phyloP scores from a whole-genome alignment of 37 sponge, comb jelly and placozoan genomes.

The Aplysina aerophoba region DNA sequence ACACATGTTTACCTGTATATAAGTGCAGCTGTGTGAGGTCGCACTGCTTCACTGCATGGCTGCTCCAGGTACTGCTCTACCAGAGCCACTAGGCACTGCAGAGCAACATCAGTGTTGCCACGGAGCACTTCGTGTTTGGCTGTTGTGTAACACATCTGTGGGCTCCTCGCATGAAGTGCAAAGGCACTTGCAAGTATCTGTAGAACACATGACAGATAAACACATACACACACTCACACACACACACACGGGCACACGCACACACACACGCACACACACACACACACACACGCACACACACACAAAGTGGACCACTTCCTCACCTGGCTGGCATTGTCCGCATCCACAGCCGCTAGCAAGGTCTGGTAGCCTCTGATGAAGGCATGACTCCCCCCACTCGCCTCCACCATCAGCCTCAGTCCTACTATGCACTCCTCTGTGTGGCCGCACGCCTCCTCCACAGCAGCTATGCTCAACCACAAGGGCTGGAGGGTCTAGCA shows the following conservation, averaged over 20 bases:
- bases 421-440: neutral
- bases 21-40: too few relatives aligned
- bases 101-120: too few relatives aligned
- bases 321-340: neutral
- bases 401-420: conserved; percentile 2
- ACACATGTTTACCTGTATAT: too few relatives aligned
- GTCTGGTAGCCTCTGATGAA: neutral
- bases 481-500: neutral
- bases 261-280: conserved; percentile 11
- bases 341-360: neutral
- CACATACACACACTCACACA: neutral
- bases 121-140: too few relatives aligned
- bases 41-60: too few relatives aligned
- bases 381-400: neutral
- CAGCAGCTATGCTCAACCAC: conserved; percentile 1
- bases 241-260: neutral
- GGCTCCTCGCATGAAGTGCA: too few relatives aligned
- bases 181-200: too few relatives aligned
- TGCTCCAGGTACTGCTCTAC: too few relatives aligned
- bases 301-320: too few relatives aligned
- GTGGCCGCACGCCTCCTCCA: neutral
- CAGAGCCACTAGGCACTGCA: too few relatives aligned
- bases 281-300: conserved; percentile 20
- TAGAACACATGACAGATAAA: neutral
- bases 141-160: too few relatives aligned